phyloP scores from a whole-genome alignment of 2,113 vertebrate genomes.

The Tor tambroides region DNA sequence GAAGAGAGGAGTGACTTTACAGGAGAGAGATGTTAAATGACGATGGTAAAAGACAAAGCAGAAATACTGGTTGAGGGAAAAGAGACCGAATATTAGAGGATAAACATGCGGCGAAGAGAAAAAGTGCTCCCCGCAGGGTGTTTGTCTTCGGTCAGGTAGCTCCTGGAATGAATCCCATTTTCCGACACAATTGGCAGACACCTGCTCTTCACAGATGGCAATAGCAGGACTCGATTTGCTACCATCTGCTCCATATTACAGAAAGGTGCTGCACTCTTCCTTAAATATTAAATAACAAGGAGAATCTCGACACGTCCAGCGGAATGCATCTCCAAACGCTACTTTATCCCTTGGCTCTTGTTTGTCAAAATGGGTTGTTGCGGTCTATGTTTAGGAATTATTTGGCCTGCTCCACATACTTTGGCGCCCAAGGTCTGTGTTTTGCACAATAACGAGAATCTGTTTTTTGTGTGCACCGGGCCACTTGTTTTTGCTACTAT shows the following conservation, averaged over 20 bases:
- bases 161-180: constrained; percentile 31
- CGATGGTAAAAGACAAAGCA: background rate
- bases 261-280: constrained; percentile 52
- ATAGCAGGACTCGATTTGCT: constrained; percentile 41
- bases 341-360: constrained; percentile 3
- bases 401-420: constrained; percentile 35
- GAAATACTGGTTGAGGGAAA: background rate
- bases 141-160: constrained; percentile 55
- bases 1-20: background rate
- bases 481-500: constrained; percentile 10
- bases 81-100: background rate
- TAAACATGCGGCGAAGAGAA: constrained; percentile 16
- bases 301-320: constrained; percentile 16
- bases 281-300: constrained; percentile 44
- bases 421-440: constrained; percentile 40
- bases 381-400: constrained; percentile 1
- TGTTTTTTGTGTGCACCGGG: background rate
- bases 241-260: constrained; percentile 56
- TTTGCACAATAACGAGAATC: constrained; percentile 33
- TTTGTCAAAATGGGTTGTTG: constrained; percentile 16
- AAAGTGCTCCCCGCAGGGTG: constrained; percentile 23
- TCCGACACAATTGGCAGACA: constrained; percentile 53
- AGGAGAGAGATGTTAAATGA: constrained; percentile 19
- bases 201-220: constrained; percentile 55
- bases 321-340: background rate